Conservation (phyloP, 2,797 vertebrate species). For the Gallirallus australis region DNA sequence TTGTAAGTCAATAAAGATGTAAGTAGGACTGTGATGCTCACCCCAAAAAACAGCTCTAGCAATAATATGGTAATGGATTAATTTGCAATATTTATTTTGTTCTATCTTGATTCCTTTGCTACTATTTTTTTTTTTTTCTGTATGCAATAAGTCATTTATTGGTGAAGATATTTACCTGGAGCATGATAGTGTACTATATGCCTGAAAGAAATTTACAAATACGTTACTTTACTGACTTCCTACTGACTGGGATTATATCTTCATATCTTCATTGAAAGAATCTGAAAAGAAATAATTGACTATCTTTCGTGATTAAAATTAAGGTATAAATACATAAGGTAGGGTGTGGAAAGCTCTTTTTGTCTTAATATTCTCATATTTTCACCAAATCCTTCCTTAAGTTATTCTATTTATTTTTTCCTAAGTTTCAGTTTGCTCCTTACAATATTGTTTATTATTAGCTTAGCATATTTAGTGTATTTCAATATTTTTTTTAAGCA, state of each 20-base stretch:
- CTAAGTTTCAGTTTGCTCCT: not conserved
- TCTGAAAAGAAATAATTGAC: not conserved
- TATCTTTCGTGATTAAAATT: not conserved
- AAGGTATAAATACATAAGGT: not conserved
- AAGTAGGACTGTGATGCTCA: not conserved
- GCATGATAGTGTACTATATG: not conserved
- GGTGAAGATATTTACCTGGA: not conserved
- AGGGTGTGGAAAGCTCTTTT: not conserved
- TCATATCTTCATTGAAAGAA: not conserved
- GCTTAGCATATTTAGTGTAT: not conserved
- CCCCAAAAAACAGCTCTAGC: not conserved
- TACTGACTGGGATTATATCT: not conserved
- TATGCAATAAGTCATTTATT: not conserved
- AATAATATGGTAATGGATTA: not conserved
- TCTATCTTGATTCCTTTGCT: not conserved
- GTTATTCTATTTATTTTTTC: not conserved
- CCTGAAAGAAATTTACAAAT: not conserved
- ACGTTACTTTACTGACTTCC: not conserved
- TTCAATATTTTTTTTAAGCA: not conserved
- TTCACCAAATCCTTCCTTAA: not conserved
- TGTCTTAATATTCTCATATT: not conserved
- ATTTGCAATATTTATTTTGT: not conserved
- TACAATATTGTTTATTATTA: not conserved
- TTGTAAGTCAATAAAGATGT: not conserved
- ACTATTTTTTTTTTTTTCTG: not conserved